phyloP scores from a whole-genome alignment of 2,797 vertebrate genomes.

The Myotis daubentonii region DNA sequence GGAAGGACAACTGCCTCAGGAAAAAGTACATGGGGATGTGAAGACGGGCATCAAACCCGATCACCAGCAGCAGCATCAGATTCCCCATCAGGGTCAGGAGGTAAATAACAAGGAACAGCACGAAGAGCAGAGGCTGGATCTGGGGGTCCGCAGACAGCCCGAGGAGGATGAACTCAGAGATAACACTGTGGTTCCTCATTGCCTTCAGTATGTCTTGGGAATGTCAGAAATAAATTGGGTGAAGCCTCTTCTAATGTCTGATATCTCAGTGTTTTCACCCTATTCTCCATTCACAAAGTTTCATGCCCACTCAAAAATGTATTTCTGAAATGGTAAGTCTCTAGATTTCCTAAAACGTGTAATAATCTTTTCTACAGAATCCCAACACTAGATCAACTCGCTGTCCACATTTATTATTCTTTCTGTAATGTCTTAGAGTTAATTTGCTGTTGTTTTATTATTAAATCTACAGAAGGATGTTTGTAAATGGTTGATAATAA shows the following conservation, averaged over 20 bases:
- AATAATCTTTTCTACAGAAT: neutral
- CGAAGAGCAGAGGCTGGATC: conserved; percentile 52
- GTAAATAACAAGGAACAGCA: conserved; percentile 64
- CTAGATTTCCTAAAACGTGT: neutral
- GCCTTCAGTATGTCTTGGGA: neutral
- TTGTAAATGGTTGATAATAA: neutral
- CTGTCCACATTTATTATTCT: neutral
- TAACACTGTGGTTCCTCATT: conserved; percentile 60
- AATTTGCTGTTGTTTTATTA: neutral
- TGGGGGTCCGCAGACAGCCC: conserved; percentile 33
- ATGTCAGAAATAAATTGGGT: neutral
- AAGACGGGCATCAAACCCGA: conserved; percentile 49
- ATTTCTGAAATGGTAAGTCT: neutral
- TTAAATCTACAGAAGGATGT: neutral
- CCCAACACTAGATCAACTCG: neutral
- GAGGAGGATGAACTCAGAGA: conserved; percentile 54
- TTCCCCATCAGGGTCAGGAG: conserved; percentile 69
- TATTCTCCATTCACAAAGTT: neutral
- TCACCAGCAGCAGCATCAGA: conserved; percentile 57
- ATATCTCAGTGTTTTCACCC: neutral
- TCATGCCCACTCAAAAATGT: neutral
- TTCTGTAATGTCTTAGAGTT: neutral
- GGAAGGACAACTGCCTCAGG: conserved; percentile 70
- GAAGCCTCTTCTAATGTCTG: neutral
- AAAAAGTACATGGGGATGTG: conserved; percentile 74